phyloP scores from a whole-genome alignment of 2,797 vertebrate genomes.

The Phyllotis vaccarum region DNA sequence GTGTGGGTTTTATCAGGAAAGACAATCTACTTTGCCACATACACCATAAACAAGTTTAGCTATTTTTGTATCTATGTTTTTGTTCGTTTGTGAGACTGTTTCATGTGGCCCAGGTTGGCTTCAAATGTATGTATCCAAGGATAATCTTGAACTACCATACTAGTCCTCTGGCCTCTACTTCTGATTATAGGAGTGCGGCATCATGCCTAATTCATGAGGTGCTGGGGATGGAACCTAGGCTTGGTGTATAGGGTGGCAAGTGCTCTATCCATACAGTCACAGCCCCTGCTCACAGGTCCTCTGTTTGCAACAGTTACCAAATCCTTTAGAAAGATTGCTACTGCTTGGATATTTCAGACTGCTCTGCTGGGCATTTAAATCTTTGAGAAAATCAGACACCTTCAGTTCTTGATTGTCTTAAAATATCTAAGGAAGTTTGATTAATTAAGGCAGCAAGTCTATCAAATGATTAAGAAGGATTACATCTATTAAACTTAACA shows the following conservation, averaged over 20 bases:
- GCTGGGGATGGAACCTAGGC: not conserved
- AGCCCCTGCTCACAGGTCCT: not conserved
- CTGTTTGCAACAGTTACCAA: not conserved
- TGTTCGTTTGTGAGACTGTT: not conserved
- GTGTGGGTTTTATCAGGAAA: constrained; percentile 10
- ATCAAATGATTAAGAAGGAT: constrained; percentile 59
- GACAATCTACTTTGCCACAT: constrained; percentile 45
- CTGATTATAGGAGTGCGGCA: not conserved
- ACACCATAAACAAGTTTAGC: constrained; percentile 34
- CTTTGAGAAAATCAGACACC: constrained; percentile 55
- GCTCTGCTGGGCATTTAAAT: constrained; percentile 56
- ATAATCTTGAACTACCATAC: not conserved
- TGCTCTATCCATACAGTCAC: not conserved
- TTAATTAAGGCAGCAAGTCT: constrained; percentile 66
- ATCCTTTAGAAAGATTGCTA: constrained; percentile 52
- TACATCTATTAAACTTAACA: constrained; percentile 56
- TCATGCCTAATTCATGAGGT: not conserved
- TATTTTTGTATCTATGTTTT: not conserved
- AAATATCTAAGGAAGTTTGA: constrained; percentile 70
- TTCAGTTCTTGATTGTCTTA: constrained; percentile 66
- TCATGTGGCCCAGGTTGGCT: not conserved
- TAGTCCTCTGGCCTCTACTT: not conserved
- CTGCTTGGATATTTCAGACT: constrained; percentile 56
- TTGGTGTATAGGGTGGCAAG: not conserved
- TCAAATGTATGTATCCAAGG: not conserved